Evolutionary conservation across 2,113 vertebrate species (phyloP), one percentile per base, ranked within the genome.

Genomic region (Dasypus novemcinctus): DNA sequence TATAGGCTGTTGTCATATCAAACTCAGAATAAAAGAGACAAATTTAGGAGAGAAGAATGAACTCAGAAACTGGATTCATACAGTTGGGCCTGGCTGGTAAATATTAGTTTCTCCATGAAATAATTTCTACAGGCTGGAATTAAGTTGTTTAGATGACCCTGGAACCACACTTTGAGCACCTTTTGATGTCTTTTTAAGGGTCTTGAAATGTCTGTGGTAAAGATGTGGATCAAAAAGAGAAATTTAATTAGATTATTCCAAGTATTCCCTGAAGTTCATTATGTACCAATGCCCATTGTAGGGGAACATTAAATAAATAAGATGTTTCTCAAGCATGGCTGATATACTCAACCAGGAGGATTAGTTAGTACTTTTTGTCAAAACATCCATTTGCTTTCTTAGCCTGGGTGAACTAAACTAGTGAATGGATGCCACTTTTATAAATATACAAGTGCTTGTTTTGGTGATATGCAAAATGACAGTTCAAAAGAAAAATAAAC

Each of bases 91-190:
- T 96, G 91, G 74, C 89, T 96, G 86, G 63, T 38, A 96, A 98
- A 95, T 97, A 81, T 97, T 97, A 97, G 74, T 96, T 97, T 98
- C 98, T 92, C 87, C 95, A 54, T 96, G 85, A 98, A 96, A 89
- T 96, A 97, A 97, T 91, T 93, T 91, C 75, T 94, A 89, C 69
- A 97, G 94, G 23, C 78, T 96, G 83, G 80, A 96, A 96, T 95
- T 90, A 96, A 95, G 92, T 92, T 85, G 71, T 84, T 97, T 95
- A 93, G 63, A 75, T 87, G 87, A 18, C 93, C 61, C 88, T 95
- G 94, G 82, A 95, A n/a, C n/a, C n/a, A n/a, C n/a, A n/a, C n/a
- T n/a, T 76, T 41, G 96, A 93, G 72, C 91, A 93, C 59, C 90
- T 97, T 74, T 96, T 61, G 59, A n/a, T 92, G 43, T 59, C 43